phyloP scores from a whole-genome alignment of 1,140 invertebrate genomes.

The Leguminivora glycinivorella region DNA sequence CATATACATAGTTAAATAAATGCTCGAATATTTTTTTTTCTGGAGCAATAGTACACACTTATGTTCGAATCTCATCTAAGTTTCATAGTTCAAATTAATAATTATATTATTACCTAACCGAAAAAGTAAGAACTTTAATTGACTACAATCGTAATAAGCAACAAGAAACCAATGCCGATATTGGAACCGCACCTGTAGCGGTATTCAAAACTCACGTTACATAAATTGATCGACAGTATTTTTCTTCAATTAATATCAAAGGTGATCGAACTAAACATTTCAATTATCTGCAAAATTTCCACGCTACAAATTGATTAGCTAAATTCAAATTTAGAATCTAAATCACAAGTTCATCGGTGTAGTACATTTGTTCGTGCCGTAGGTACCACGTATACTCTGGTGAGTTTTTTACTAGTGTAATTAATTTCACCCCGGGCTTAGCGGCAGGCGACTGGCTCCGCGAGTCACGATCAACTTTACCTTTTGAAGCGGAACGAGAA shows the following conservation, averaged over 20 bases:
- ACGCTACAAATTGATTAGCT: conserved; percentile 2
- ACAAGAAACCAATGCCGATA: too few species aligned
- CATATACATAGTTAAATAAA: too few species aligned
- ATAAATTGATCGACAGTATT: not conserved
- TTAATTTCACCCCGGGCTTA: conserved; percentile 26
- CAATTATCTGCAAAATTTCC: conserved; percentile 20
- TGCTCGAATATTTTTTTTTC: too few species aligned
- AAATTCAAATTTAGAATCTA: not conserved
- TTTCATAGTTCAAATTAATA: too few species aligned
- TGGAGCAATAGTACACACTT: too few species aligned
- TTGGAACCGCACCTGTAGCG: too few species aligned
- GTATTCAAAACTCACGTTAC: not conserved
- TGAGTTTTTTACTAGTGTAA: conserved; percentile 28
- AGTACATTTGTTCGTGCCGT: not conserved
- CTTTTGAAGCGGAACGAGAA: conserved; percentile 28
- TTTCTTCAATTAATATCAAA: not conserved
- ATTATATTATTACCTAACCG: too few species aligned
- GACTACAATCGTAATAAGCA: too few species aligned
- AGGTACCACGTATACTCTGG: conserved; percentile 8
- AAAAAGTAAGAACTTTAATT: too few species aligned
- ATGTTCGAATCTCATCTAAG: too few species aligned
- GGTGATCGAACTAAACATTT: conserved; percentile 2
- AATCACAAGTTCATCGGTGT: conserved; percentile 18
- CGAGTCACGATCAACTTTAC: conserved; percentile 27
- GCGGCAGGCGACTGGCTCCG: conserved; percentile 27